These are phyloP conservation scores for Euura lappo DNA, from an alignment of 1,140 invertebrate genomes.

Conservation along the genomic window DNA sequence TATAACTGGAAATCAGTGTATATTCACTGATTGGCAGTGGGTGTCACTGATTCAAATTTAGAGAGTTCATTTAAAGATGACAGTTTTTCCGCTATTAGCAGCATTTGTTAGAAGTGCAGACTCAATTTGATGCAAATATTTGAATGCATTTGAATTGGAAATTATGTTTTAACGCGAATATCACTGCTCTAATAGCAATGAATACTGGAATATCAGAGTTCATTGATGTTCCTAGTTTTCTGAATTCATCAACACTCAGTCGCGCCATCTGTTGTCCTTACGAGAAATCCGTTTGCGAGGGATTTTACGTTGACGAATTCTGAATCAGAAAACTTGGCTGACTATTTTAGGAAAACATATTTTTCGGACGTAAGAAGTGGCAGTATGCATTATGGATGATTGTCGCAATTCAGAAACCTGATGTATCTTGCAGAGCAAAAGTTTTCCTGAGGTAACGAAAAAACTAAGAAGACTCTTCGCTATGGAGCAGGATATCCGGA, in stretches of 20 bases:
- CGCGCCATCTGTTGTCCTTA: no score
- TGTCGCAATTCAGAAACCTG: not conserved
- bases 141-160: slow-evolving; percentile 7
- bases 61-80: not conserved
- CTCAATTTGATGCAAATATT: slow-evolving; percentile 5
- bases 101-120: not conserved
- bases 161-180: not conserved
- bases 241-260: not conserved
- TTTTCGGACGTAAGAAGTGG: not conserved
- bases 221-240: not conserved
- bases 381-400: not conserved
- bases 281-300: no score
- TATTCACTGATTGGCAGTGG: no score
- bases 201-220: not conserved
- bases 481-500: not conserved
- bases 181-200: not conserved
- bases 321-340: no score
- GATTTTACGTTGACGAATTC: no score
- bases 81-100: not conserved
- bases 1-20: no score
- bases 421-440: slow-evolving; percentile 1
- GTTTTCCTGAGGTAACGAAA: not conserved
- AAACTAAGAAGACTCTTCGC: not conserved
- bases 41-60: no score
- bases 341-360: no score